phyloP scores from a whole-genome alignment of 2,113 vertebrate species.

The Bubo scandiacus region DNA sequence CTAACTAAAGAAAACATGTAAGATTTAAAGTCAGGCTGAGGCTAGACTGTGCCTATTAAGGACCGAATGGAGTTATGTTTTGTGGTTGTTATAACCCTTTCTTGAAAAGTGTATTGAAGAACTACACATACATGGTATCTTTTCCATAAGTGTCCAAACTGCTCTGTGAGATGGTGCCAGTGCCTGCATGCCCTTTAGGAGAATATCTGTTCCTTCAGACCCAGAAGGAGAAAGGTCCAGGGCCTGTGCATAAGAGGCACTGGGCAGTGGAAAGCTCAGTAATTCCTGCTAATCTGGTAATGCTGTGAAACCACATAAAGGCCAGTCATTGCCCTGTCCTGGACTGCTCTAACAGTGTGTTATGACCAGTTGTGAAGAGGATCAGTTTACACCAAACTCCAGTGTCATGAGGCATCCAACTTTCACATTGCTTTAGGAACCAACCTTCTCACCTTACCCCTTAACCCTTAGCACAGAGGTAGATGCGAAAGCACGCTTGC shows the following conservation, averaged over 20 bases:
- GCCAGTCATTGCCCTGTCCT: neutral
- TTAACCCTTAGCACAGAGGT: neutral
- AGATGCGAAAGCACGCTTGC: neutral
- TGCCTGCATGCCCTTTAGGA: neutral
- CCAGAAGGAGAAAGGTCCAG: neutral
- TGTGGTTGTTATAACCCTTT: neutral
- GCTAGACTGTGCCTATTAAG: neutral
- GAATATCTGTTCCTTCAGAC: neutral
- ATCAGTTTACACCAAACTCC: neutral
- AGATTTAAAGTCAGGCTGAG: neutral
- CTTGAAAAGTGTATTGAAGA: neutral
- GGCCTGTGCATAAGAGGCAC: neutral
- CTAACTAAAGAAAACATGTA: neutral
- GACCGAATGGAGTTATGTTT: neutral
- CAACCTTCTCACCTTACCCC: neutral
- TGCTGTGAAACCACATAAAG: neutral
- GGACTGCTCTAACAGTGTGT: neutral
- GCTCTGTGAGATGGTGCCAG: neutral
- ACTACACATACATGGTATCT: accelerated
- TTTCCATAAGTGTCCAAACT: neutral
- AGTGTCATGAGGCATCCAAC: neutral
- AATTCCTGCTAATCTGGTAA: neutral
- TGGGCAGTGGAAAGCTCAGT: neutral
- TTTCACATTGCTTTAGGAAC: neutral
- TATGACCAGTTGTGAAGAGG: neutral